Conservation (phyloP, 2,113 vertebrate genomes). For the Struthidea cinerea region DNA sequence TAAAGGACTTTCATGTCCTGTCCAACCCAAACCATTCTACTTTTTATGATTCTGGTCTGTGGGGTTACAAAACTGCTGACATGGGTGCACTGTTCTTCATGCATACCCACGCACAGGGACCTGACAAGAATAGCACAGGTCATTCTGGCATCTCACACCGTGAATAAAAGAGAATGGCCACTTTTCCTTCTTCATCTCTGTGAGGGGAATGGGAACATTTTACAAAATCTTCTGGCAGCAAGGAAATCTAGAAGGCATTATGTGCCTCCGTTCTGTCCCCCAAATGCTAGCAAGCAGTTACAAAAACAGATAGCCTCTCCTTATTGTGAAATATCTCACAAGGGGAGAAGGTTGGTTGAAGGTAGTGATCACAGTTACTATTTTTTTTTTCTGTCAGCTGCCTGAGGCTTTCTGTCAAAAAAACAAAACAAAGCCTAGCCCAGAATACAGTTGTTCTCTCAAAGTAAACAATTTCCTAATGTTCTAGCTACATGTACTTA, state of each 20-base stretch:
- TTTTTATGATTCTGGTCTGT: neutral
- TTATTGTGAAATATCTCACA: neutral
- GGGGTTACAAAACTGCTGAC: neutral
- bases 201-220: neutral
- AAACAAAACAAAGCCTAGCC: neutral
- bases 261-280: neutral
- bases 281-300: neutral
- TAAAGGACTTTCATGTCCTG: neutral
- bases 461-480: neutral
- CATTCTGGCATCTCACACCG: neutral
- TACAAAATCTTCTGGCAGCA: neutral
- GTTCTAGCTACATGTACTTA: neutral
- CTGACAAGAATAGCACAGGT: neutral
- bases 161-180: neutral
- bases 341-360: neutral
- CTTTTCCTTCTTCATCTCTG: neutral
- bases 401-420: neutral
- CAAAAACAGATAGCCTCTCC: neutral
- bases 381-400: neutral
- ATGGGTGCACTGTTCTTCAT: neutral
- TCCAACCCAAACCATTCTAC: neutral
- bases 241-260: neutral
- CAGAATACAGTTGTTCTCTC: neutral
- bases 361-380: neutral
- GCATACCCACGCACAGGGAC: neutral